Evolutionary conservation across 2,797 vertebrate genomes (phyloP), one percentile per base, ranked within the genome.

Genomic region (Pitangus sulphuratus): DNA sequence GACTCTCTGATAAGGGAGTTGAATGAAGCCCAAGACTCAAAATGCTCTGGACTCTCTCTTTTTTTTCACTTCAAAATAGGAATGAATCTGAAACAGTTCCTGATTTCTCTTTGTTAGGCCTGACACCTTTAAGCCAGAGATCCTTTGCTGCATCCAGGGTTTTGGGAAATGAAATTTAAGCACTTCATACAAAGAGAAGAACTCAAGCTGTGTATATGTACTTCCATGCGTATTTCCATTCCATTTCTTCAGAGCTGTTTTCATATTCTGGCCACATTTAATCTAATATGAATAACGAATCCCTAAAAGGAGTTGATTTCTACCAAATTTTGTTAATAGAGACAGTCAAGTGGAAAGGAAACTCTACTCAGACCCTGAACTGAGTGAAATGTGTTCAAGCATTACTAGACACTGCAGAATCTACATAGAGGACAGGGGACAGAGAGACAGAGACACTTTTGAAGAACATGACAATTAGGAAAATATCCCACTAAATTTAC

Each of bases 381-480:
- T 31, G 42, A 68, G 25, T 37, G 33, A 84, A 84, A 45, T n/a
- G 8, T 3, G 2, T 24, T 78, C 6, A 3, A 15, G 26, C 18
- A 9, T 44, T 75, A 40, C 42, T 80, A 50, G 68, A n/a, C 21
- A 44, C 8, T 37, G 47, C 19, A 84, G 22, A 60, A 84, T 54
- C 47, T 61, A 16, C 0, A 0, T 11, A 11, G 18, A 35, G 17
- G 3, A 20, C 4, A 24, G 30, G 37, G 15, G 8, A 39, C n/a
- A 50, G 14, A 58, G 58, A 48, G 9, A 42, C 9, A 64, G 37
- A 79, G 39, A 31, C 37, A 56, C n/a, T 65, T 80, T 15, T 1
- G 0, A 87, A 70, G 70, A 47, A 40, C 19, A 30, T 3, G 10
- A 22, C 48, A 60, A 20, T 22, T 20, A 15, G 12, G 53, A 76